phyloP scores from a whole-genome alignment of 2,888 invertebrate genomes.

The Scelioninae gen. 1 region DNA sequence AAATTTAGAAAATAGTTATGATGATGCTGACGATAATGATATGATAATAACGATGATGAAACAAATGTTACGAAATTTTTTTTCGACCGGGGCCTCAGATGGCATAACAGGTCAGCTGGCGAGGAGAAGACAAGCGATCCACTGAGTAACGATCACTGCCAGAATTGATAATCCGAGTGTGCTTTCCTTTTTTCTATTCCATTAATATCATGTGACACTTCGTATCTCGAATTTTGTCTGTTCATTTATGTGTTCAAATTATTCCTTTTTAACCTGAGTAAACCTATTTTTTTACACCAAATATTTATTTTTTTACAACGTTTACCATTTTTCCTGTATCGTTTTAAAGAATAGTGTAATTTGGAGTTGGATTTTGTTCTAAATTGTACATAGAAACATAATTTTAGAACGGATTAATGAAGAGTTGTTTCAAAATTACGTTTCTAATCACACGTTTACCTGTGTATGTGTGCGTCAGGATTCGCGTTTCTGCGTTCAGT shows the following conservation, averaged over 20 bases:
- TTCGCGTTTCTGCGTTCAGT: slow-evolving; percentile 23
- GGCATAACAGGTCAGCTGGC: slow-evolving; percentile 43
- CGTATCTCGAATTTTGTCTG: background rate
- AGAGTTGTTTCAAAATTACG: too few species aligned
- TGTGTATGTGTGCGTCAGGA: slow-evolving; percentile 44
- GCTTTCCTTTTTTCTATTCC: slow-evolving; percentile 33
- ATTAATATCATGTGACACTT: slow-evolving; percentile 38
- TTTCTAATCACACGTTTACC: slow-evolving; percentile 37
- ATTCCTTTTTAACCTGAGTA: too few species aligned
- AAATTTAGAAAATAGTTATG: background rate
- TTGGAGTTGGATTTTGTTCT: too few species aligned
- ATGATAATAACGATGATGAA: background rate
- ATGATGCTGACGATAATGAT: background rate
- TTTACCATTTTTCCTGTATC: too few species aligned
- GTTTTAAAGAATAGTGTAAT: too few species aligned
- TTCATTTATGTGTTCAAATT: background rate
- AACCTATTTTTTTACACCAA: too few species aligned
- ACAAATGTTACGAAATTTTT: background rate
- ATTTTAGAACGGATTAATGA: too few species aligned
- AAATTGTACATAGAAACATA: too few species aligned
- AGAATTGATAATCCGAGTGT: slow-evolving; percentile 52
- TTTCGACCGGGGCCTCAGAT: slow-evolving; percentile 13
- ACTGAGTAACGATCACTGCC: slow-evolving; percentile 64
- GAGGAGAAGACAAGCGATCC: slow-evolving; percentile 54
- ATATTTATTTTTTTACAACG: too few species aligned